phyloP scores from a whole-genome alignment of 2,113 vertebrate genomes.

The Stigmatopora argus region DNA sequence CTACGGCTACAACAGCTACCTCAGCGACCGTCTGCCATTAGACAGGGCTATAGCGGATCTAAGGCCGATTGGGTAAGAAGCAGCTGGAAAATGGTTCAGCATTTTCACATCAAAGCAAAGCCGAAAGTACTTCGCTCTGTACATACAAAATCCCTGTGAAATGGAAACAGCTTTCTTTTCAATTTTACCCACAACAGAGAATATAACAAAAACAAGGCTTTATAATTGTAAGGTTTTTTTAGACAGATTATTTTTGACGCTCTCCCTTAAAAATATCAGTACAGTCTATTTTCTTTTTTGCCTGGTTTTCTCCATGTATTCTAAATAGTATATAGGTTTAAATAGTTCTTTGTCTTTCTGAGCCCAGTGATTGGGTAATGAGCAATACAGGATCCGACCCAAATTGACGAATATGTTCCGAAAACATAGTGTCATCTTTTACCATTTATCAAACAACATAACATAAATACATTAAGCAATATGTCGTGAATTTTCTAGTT shows the following conservation, averaged over 20 bases:
- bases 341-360: neutral
- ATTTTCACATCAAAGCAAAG: neutral
- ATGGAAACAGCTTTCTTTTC: no score
- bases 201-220: no score
- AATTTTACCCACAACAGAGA: no score
- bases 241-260: no score
- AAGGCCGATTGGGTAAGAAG: conserved; percentile 84
- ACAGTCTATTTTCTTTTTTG: no score
- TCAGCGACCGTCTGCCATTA: conserved; percentile 89
- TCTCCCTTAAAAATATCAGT: no score
- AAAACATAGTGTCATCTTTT: neutral
- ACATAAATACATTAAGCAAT: conserved; percentile 1
- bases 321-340: no score
- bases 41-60: conserved; percentile 87
- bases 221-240: no score
- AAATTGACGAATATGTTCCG: neutral
- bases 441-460: neutral
- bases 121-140: no score
- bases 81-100: neutral
- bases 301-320: no score
- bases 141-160: no score
- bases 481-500: neutral
- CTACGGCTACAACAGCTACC: conserved; percentile 96
- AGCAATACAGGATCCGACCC: neutral
- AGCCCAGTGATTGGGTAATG: neutral